phyloP scores from a whole-genome alignment of 2,888 invertebrate genomes.

The Dynastes tityus region DNA sequence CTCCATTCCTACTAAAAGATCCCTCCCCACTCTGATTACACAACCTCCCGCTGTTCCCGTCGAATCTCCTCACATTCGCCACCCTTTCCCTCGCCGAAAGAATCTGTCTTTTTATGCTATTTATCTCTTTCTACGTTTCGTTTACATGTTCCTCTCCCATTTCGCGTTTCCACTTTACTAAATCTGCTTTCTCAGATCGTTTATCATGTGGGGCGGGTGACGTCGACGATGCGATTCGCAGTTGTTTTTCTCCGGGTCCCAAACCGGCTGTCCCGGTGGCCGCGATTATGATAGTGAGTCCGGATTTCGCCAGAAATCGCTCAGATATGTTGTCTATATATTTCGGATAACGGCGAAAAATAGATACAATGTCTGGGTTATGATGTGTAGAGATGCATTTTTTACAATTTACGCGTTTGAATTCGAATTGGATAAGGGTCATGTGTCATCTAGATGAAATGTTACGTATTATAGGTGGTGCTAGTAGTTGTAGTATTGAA shows the following conservation, averaged over 20 bases:
- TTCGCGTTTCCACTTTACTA: constrained; percentile 66
- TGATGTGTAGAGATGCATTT: not conserved
- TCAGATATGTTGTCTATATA: constrained; percentile 40
- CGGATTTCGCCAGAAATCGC: constrained; percentile 37
- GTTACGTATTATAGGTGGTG: not conserved
- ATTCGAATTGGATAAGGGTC: not conserved
- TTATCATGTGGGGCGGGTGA: constrained; percentile 60
- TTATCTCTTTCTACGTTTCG: constrained; percentile 66
- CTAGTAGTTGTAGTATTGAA: not conserved
- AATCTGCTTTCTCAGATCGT: constrained; percentile 65
- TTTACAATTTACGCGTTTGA: constrained; percentile 25
- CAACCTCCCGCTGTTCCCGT: constrained; percentile 5
- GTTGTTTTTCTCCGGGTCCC: constrained; percentile 45
- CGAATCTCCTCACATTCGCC: constrained; percentile 34
- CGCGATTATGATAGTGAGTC: constrained; percentile 38
- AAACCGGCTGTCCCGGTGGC: constrained; percentile 25
- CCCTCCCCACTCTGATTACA: constrained; percentile 25
- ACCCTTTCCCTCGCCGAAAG: constrained; percentile 27
- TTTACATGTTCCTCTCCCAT: constrained; percentile 67
- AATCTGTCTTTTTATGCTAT: constrained; percentile 66
- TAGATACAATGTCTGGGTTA: constrained; percentile 29
- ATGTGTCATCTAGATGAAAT: constrained; percentile 11
- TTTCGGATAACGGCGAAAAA: constrained; percentile 18
- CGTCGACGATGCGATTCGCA: constrained; percentile 44
- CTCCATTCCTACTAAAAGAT: not conserved